These are phyloP conservation scores for Formica exsecta DNA, from an alignment of 1,140 invertebrate species.

Conservation along the genomic window DNA sequence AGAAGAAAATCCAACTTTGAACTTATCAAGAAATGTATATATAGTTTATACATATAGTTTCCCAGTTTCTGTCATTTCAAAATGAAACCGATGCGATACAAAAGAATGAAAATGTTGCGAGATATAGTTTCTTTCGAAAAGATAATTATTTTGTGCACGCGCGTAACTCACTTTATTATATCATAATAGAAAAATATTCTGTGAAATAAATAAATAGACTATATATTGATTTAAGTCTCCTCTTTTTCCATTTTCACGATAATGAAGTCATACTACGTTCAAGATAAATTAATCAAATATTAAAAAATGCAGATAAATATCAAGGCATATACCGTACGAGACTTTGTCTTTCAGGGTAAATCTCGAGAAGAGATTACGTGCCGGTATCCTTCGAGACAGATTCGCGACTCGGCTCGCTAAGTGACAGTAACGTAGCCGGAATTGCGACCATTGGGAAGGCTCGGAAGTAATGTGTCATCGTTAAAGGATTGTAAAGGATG, in stretches of 20 bases:
- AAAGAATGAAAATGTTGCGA: background rate
- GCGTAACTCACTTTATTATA: background rate
- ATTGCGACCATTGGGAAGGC: slow-evolving; percentile 71
- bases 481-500: slow-evolving; percentile 80
- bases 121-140: background rate
- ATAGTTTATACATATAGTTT: background rate
- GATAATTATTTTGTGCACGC: background rate
- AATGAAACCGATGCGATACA: background rate
- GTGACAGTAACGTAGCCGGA: slow-evolving; percentile 78
- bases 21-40: background rate
- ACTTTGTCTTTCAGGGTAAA: slow-evolving; percentile 27
- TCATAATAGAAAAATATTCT: background rate
- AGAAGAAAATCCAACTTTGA: background rate
- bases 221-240: background rate
- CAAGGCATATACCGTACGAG: background rate
- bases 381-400: slow-evolving; percentile 61
- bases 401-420: slow-evolving; percentile 67
- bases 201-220: background rate
- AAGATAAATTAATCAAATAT: background rate
- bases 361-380: slow-evolving; percentile 46
- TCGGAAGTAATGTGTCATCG: slow-evolving; percentile 78
- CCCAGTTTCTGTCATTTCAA: background rate
- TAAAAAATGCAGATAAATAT: slow-evolving; percentile 24
- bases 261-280: background rate
- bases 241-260: background rate